phyloP scores from a whole-genome alignment of 2,888 invertebrate species.

The Sympetrum striolatum region DNA sequence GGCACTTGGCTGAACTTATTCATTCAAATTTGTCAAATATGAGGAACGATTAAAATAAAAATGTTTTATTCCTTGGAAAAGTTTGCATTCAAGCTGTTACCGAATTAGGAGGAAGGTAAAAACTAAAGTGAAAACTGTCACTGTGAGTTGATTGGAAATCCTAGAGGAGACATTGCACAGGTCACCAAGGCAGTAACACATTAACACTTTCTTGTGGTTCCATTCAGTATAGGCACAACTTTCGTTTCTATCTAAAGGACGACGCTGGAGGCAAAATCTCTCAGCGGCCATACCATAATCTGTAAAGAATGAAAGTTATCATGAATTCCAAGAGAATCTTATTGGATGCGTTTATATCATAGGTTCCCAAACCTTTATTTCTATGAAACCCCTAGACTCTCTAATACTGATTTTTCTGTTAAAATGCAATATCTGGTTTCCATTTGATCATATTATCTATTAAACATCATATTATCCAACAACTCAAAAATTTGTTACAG shows the following conservation, averaged over 20 bases:
- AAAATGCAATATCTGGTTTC: too few species aligned
- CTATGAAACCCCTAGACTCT: too few species aligned
- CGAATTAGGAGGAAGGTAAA: background rate
- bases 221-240: conserved; percentile 86
- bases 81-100: background rate
- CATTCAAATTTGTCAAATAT: background rate
- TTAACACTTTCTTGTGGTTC: conserved; percentile 82
- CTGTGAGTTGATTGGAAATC: conserved; percentile 1
- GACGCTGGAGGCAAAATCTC: conserved; percentile 83
- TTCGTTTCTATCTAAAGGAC: conserved; percentile 88
- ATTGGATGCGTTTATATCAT: too few species aligned
- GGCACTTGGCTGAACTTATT: background rate
- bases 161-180: conserved; percentile 72
- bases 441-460: too few species aligned
- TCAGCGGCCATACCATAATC: conserved; percentile 89
- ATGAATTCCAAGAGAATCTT: too few species aligned
- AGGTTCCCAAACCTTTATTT: too few species aligned
- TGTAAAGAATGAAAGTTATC: conserved; percentile 57
- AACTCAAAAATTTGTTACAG: too few species aligned
- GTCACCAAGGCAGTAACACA: conserved; percentile 92
- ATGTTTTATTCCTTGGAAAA: background rate
- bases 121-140: background rate
- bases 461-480: too few species aligned
- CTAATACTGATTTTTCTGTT: too few species aligned
- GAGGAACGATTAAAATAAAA: background rate